phyloP scores from a whole-genome alignment of 2,888 invertebrate species.

The Leptogaster cylindrica region DNA sequence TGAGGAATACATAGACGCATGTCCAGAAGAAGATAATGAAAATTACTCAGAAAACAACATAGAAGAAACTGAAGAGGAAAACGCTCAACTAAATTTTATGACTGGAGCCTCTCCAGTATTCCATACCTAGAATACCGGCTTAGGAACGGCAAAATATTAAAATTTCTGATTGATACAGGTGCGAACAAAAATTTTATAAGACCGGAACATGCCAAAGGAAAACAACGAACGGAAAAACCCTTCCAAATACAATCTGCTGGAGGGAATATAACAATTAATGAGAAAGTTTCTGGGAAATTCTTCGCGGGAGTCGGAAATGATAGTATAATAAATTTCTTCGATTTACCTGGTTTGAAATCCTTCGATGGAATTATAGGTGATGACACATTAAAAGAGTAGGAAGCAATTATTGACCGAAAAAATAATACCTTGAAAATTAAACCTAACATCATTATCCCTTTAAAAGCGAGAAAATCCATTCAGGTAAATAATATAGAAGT shows the following conservation, averaged over 20 bases:
- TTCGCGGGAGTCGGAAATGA: slow-evolving; percentile 37
- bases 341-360: too few species aligned
- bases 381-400: slow-evolving; percentile 33
- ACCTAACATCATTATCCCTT: slow-evolving; percentile 36
- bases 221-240: neutral
- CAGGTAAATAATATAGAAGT: slow-evolving; percentile 38
- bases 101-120: slow-evolving; percentile 40
- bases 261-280: too few species aligned
- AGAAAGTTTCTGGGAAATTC: slow-evolving; percentile 9
- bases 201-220: neutral
- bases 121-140: slow-evolving; percentile 40
- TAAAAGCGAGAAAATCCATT: slow-evolving; percentile 39
- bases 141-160: slow-evolving; percentile 7
- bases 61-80: too few species aligned
- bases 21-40: too few species aligned
- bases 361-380: too few species aligned
- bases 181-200: slow-evolving; percentile 30
- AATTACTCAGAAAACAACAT: too few species aligned
- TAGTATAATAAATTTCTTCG: neutral
- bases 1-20: neutral
- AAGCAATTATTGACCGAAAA: slow-evolving; percentile 24
- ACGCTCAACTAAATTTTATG: slow-evolving; percentile 40
- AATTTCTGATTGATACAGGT: too few species aligned
- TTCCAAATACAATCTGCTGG: slow-evolving; percentile 38
- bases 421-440: too few species aligned